Percentiles rank a stretch among this genome's conserved stretches.
Conservation (phyloP, 2,113 vertebrate species). For the Osmerus eperlanus region DNA sequence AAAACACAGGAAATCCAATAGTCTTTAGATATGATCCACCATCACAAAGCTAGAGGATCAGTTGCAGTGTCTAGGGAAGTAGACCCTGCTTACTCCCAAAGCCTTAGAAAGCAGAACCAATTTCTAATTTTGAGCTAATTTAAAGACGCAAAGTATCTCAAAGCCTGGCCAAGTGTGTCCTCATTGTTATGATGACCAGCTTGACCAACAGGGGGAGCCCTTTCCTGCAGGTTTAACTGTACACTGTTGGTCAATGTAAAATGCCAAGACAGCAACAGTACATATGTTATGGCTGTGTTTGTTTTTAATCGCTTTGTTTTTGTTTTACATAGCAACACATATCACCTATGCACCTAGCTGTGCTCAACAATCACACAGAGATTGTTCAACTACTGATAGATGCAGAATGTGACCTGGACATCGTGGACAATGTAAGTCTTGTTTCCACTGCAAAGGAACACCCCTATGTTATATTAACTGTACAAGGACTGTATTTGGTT, state of each 20-base stretch:
- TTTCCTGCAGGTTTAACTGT: too few species aligned
- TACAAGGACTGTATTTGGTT: background rate
- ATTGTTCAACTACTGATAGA: conserved; percentile 78
- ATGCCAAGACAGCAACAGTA: background rate
- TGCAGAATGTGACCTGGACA: conserved; percentile 75
- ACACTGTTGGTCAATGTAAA: background rate
- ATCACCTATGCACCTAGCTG: conserved; percentile 73
- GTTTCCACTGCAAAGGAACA: background rate
- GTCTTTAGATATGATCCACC: conserved; percentile 4
- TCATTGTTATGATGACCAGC: background rate
- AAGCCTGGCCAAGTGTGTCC: too few species aligned
- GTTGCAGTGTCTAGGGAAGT: background rate
- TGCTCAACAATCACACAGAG: conserved; percentile 74
- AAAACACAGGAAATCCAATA: conserved; percentile 4
- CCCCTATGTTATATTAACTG: background rate
- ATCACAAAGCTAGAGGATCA: background rate
- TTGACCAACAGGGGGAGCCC: background rate
- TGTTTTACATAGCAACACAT: conserved; percentile 71
- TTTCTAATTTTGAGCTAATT: background rate
- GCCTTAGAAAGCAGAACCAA: background rate
- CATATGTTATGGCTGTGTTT: background rate
- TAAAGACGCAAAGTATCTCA: too few species aligned
- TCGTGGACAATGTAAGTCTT: conserved; percentile 77
- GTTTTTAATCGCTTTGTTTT: background rate
- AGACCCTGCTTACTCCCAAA: background rate